A percentile compares a stretch with the other conserved stretches of the same genome.
phyloP scores from a whole-genome alignment of 2,797 vertebrate genomes.

The Sebastes dallii region DNA sequence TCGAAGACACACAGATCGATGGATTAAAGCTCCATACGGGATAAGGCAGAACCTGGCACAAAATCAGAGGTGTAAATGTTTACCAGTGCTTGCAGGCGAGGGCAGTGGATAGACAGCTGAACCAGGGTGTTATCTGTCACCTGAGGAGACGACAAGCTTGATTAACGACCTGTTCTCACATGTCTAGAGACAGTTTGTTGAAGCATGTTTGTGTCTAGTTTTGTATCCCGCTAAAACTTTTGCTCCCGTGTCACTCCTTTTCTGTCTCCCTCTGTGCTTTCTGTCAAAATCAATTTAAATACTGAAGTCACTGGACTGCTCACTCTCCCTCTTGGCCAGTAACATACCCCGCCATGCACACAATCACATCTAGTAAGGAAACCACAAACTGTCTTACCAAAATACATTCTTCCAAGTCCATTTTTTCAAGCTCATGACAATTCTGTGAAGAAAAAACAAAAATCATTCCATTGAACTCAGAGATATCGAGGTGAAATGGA shows the following conservation, averaged over 20 bases:
- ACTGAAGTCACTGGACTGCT: background rate
- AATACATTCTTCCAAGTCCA: slow-evolving; percentile 96
- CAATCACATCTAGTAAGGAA: slow-evolving; percentile 6
- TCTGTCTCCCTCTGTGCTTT: background rate
- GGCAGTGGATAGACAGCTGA: slow-evolving; percentile 93
- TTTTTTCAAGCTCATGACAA: slow-evolving; percentile 94
- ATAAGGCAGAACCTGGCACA: slow-evolving; percentile 8
- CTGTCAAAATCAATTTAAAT: slow-evolving; percentile 16
- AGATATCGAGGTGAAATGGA: background rate
- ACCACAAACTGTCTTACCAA: slow-evolving; percentile 82
- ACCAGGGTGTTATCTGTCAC: slow-evolving; percentile 92
- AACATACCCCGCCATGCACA: slow-evolving; percentile 1
- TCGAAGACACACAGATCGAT: slow-evolving; percentile 31
- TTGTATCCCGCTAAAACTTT: background rate
- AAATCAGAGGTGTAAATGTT: slow-evolving; percentile 54
- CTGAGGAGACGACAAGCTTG: slow-evolving; percentile 68
- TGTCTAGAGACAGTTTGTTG: background rate
- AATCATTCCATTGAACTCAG: background rate
- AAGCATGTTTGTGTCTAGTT: slow-evolving; percentile 3
- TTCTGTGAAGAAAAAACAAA: slow-evolving; percentile 79
- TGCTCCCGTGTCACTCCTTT: background rate
- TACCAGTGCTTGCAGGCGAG: slow-evolving; percentile 90
- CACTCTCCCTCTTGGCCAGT: background rate
- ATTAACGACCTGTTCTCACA: slow-evolving; percentile 33
- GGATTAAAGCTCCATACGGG: slow-evolving; percentile 19